Base-by-base conservation (phyloP, 2,888 invertebrate species). In the Agrilus mali region DNA sequence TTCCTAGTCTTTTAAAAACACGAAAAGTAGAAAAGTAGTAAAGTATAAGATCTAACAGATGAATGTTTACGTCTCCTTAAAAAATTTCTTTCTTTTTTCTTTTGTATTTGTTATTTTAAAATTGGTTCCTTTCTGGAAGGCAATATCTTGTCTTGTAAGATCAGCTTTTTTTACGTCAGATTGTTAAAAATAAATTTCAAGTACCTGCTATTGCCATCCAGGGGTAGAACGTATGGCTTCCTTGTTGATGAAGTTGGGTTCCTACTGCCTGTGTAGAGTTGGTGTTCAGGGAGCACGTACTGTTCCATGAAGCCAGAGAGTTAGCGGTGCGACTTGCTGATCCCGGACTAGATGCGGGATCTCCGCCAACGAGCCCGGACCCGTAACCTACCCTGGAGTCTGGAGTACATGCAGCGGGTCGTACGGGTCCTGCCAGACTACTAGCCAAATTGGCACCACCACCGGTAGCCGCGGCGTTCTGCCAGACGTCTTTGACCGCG, bases 141-240 rank as follows among this genome's bases (percentile, higher is more conserved):
- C 2, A 27, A 27, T 27, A 8, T 27, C 8, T 2, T 20, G 20
- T 7, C 1, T 20, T 20, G n/a, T 20, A 20, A 6, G 5, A 5
- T 5, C 4, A 20, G 5, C 20, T 20, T 3, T 20, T 4, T 10
- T 27, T 27, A 27, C 27, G 27, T 27, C 10, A 27, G 20, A 20
- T 20, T 10, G 8, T 3, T 27, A 27, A 10, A 20, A 20, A 6
- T 2, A 33, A 14, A 36, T 38, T 16, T n/a, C 16, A 43, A 44
- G 8, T 45, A 92, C 93, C 93, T 92, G 92, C 92, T 77, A 93
- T 92, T 73, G 92, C 92, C 93, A 93, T 93, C 93, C 93, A 93
- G 59, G 93, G 93, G 73, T 93, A 93, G 75, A 93, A 93, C 65
- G 90, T 90, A 78, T 92, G 90, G 71, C 82, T 87, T 69, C 84